These are phyloP conservation scores for Metalampra italica DNA, from an alignment of 2,888 invertebrate species.

Conservation along the genomic window DNA sequence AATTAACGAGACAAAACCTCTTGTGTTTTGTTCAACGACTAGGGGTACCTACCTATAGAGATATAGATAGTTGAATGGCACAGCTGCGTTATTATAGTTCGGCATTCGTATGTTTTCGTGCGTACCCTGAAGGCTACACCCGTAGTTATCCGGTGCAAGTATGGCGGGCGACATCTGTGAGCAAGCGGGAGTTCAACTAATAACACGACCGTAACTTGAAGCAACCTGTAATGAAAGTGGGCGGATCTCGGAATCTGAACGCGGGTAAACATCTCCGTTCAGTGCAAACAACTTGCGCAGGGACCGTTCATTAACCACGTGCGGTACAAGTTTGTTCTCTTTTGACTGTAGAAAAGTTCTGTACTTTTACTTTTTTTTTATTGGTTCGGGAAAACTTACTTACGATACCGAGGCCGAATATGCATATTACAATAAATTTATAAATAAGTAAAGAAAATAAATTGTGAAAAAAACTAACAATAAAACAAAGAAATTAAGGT, in stretches of 20 bases:
- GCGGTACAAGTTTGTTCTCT: too few species aligned
- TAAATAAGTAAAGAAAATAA: too few species aligned
- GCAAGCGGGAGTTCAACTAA: constrained; percentile 49
- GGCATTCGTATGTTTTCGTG: constrained; percentile 42
- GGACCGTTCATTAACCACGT: too few species aligned
- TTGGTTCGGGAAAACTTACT: too few species aligned
- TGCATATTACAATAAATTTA: too few species aligned
- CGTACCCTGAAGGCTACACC: constrained; percentile 39
- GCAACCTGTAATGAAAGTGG: constrained; percentile 47
- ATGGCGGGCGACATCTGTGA: constrained; percentile 59
- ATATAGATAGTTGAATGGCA: constrained; percentile 22
- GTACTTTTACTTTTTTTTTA: too few species aligned
- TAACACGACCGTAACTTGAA: constrained; percentile 49
- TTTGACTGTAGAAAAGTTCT: too few species aligned
- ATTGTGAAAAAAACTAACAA: too few species aligned
- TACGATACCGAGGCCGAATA: too few species aligned
- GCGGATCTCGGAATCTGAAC: constrained; percentile 15
- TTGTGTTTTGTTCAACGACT: constrained; percentile 37
- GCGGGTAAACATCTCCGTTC: constrained; percentile 20
- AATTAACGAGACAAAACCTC: constrained; percentile 65
- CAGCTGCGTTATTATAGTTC: constrained; percentile 43
- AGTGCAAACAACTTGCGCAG: constrained; percentile 11
- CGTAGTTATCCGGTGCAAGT: constrained; percentile 44
- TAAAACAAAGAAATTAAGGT: too few species aligned
- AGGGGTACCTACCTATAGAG: constrained; percentile 28